Percentiles rank a stretch among this genome's conserved stretches.
Conservation (phyloP, 2,113 vertebrate species). For the Pao palembangensis region DNA sequence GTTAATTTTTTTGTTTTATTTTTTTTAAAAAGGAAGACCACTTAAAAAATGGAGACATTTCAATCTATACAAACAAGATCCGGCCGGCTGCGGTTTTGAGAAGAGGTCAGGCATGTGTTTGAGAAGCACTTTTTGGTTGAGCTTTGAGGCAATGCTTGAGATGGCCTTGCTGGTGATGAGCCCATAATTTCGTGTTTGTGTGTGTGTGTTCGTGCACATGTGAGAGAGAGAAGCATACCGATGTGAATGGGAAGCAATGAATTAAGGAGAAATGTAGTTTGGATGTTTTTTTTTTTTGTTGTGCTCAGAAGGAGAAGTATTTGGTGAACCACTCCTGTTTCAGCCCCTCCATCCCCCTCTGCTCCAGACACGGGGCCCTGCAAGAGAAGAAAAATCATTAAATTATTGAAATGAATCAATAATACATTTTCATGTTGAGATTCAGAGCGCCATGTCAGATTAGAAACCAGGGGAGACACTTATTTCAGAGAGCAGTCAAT, state of each 20-base stretch:
- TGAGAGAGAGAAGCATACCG: constrained; percentile 36
- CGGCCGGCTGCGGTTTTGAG: constrained; percentile 49
- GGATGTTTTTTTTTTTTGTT: constrained; percentile 30
- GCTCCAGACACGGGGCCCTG: constrained; percentile 78
- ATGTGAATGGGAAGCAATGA: constrained; percentile 58
- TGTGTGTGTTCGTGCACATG: constrained; percentile 8
- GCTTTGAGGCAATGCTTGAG: constrained; percentile 72
- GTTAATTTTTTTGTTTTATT: constrained; percentile 17
- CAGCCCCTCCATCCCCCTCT: constrained; percentile 75
- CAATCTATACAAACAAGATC: constrained; percentile 61
- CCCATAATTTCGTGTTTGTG: constrained; percentile 44
- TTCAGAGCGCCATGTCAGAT: background rate
- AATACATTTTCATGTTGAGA: background rate
- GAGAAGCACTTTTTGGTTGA: constrained; percentile 77
- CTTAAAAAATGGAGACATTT: constrained; percentile 53
- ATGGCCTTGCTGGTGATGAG: constrained; percentile 74
- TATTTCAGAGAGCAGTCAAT: no score
- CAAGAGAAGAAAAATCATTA: constrained; percentile 37
- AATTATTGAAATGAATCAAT: background rate
- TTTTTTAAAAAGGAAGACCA: constrained; percentile 62
- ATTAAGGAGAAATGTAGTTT: constrained; percentile 48
- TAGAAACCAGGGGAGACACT: no score
- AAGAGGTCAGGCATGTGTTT: constrained; percentile 71
- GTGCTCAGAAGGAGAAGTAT: constrained; percentile 92
- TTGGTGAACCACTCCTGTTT: constrained; percentile 97